phyloP scores from a whole-genome alignment of 2,888 invertebrate genomes.

The Merodon equestris region DNA sequence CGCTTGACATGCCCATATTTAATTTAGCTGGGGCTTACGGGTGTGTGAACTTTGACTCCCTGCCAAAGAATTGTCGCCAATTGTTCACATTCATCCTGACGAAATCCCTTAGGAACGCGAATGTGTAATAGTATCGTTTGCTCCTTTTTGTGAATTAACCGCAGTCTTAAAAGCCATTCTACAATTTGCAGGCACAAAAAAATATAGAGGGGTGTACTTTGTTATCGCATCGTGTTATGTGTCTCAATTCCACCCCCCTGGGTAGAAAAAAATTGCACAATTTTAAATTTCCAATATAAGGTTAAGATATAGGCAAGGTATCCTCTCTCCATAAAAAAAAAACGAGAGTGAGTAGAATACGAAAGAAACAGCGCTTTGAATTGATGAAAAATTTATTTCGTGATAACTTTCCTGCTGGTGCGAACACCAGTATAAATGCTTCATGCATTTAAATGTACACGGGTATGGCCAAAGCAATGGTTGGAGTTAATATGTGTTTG shows the following conservation, averaged over 20 bases:
- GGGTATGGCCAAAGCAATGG: neutral
- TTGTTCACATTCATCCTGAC: conserved; percentile 52
- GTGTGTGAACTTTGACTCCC: conserved; percentile 60
- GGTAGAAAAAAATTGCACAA: conserved; percentile 15
- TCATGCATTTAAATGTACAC: conserved; percentile 36
- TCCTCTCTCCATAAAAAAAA: neutral
- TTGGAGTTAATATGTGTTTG: no score
- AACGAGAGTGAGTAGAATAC: no score
- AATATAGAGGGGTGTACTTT: conserved; percentile 39
- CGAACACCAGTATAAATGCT: conserved; percentile 45
- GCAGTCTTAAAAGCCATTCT: conserved; percentile 62
- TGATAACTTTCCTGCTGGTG: conserved; percentile 50
- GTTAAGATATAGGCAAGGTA: neutral
- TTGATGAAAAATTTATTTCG: conserved; percentile 68
- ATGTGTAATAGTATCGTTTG: conserved; percentile 34
- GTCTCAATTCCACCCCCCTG: conserved; percentile 48
- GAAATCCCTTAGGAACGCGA: conserved; percentile 34
- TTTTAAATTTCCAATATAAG: conserved; percentile 42
- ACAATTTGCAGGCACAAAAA: conserved; percentile 49
- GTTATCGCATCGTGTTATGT: conserved; percentile 56
- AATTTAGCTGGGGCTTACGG: conserved; percentile 29
- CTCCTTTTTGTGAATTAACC: conserved; percentile 59
- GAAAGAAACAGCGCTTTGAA: conserved; percentile 26
- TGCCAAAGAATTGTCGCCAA: conserved; percentile 25
- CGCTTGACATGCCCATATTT: conserved; percentile 45